phyloP scores from a whole-genome alignment of 2,113 vertebrate species.

The Anoura caudifer region DNA sequence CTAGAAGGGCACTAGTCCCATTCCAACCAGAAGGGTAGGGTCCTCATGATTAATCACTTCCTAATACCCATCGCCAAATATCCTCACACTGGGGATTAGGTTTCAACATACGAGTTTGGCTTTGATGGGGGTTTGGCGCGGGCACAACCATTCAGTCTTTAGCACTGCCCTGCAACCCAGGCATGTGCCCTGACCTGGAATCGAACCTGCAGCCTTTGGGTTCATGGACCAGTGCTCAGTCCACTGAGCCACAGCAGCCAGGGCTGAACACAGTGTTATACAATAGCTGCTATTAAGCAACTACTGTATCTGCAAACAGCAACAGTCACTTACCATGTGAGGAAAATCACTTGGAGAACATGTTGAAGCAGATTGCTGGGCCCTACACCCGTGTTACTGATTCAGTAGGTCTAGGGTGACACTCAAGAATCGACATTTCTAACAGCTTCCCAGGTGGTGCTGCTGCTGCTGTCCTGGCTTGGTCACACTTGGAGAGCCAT shows the following conservation, averaged over 20 bases:
- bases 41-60: background rate
- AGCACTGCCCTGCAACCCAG: background rate
- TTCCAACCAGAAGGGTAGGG: background rate
- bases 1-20: background rate
- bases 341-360: background rate
- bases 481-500: background rate
- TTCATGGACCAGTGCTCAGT: too few species aligned
- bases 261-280: background rate
- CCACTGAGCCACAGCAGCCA: too few species aligned
- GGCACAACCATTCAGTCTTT: background rate
- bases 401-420: background rate
- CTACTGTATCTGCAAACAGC: background rate
- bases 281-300: background rate
- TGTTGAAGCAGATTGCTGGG: background rate
- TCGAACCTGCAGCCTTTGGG: too few species aligned
- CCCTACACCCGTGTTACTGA: background rate
- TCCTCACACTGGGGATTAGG: background rate
- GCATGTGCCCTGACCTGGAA: too few species aligned
- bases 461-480: background rate
- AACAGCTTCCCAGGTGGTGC: background rate
- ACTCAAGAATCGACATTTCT: slow-evolving; percentile 12
- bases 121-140: too few species aligned
- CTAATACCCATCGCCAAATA: background rate
- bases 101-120: background rate
- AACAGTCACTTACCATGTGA: background rate